A percentile compares a stretch with the other conserved stretches of the same genome.
These are phyloP conservation scores for Hirudinaria manillensis DNA, from an alignment of 2,888 invertebrate species.

Conservation along the genomic window DNA sequence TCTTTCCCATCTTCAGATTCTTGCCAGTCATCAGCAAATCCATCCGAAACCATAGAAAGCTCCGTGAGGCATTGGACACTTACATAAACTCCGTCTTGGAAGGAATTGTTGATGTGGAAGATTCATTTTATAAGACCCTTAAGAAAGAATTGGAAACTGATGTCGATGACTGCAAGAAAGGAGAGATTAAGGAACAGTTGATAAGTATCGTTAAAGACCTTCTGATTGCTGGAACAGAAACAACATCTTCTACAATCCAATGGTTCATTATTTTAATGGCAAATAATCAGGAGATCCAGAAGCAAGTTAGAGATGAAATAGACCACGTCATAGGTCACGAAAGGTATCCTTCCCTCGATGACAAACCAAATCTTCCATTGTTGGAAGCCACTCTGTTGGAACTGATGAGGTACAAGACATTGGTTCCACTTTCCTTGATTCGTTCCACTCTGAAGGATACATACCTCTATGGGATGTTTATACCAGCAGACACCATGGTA, in stretches of 20 bases:
- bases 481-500: slow-evolving; percentile 44
- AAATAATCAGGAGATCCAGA: slow-evolving; percentile 44
- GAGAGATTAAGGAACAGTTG: background rate
- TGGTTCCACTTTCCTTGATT: slow-evolving; percentile 48
- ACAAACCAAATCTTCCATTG: slow-evolving; percentile 42
- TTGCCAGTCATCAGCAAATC: slow-evolving; percentile 19
- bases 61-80: background rate
- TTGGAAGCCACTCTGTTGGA: slow-evolving; percentile 46
- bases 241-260: slow-evolving; percentile 46
- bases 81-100: background rate
- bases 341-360: slow-evolving; percentile 40
- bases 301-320: slow-evolving; percentile 45
- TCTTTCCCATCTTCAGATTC: slow-evolving; percentile 25
- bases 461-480: slow-evolving; percentile 39
- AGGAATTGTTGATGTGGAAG: slow-evolving; percentile 4
- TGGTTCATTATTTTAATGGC: slow-evolving; percentile 48
- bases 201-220: slow-evolving; percentile 8
- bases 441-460: slow-evolving; percentile 43
- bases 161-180: background rate
- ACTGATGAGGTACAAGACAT: slow-evolving; percentile 43
- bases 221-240: slow-evolving; percentile 47
- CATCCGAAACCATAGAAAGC: background rate
- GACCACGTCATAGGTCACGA: background rate
- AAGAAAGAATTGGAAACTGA: background rate
- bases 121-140: slow-evolving; percentile 5